Percentiles rank a stretch among this genome's conserved stretches.
These are phyloP conservation scores for Netelia inedita DNA, from an alignment of 2,888 invertebrate genomes.

Conservation along the genomic window DNA sequence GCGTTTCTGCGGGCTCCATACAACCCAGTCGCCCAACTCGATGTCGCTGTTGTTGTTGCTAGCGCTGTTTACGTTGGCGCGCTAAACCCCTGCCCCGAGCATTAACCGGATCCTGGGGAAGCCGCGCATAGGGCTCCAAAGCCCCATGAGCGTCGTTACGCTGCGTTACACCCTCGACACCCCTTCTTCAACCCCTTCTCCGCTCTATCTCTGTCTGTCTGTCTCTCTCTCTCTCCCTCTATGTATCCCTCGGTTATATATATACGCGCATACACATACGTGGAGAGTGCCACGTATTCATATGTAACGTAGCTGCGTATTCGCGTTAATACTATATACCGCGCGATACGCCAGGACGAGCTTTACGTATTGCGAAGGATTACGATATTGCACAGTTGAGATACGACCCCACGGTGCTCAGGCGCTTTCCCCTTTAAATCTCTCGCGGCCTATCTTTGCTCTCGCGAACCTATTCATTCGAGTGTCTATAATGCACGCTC, in stretches of 20 bases:
- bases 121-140: constrained; percentile 77
- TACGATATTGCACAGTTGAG: constrained; percentile 76
- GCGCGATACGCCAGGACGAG: constrained; percentile 70
- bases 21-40: constrained; percentile 36
- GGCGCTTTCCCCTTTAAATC: constrained; percentile 62
- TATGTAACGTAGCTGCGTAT: not conserved
- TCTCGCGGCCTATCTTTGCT: constrained; percentile 38
- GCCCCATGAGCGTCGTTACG: constrained; percentile 80
- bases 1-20: not conserved
- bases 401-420: constrained; percentile 72
- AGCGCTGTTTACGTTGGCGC: constrained; percentile 77
- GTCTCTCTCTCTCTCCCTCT: constrained; percentile 32
- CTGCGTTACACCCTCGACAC: constrained; percentile 75
- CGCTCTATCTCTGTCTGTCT: constrained; percentile 11
- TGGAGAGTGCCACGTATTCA: not conserved
- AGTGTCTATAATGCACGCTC: not conserved
- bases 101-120: constrained; percentile 78
- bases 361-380: constrained; percentile 77
- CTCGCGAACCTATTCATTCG: constrained; percentile 47
- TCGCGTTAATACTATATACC: constrained; percentile 21
- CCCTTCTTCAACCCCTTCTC: constrained; percentile 28
- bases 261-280: constrained; percentile 28
- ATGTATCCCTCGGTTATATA: constrained; percentile 18
- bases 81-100: constrained; percentile 77
- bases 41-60: constrained; percentile 66